phyloP scores from a whole-genome alignment of 2,888 invertebrate genomes.

The Euspilapteryx auroguttella region DNA sequence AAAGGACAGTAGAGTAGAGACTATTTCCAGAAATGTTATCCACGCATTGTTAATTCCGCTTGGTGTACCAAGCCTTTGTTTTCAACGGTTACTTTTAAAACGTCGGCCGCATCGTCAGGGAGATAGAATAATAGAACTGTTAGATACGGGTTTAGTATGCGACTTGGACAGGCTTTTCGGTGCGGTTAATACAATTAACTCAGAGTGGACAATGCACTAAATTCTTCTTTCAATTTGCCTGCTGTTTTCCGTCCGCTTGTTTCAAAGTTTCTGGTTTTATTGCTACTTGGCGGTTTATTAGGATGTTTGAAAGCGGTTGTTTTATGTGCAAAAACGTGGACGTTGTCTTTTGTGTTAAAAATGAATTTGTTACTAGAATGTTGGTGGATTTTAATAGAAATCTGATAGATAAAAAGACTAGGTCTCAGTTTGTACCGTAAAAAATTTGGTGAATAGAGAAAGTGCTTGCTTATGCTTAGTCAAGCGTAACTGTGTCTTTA shows the following conservation, averaged over 20 bases:
- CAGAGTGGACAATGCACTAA: neutral
- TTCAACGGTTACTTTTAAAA: constrained; percentile 10
- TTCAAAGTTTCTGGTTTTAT: constrained; percentile 12
- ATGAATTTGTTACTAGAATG: too few relatives aligned
- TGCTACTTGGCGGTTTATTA: neutral
- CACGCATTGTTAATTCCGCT: constrained; percentile 25
- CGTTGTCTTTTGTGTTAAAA: too few relatives aligned
- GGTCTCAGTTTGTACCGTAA: too few relatives aligned
- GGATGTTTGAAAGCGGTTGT: constrained; percentile 8
- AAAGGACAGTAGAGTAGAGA: constrained; percentile 16
- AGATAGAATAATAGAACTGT: neutral
- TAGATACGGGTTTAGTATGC: neutral
- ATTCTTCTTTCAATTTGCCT: neutral
- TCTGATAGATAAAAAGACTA: too few relatives aligned
- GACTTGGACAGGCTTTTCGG: neutral
- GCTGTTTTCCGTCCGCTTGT: neutral
- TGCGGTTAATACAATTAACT: constrained; percentile 1
- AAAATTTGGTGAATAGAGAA: too few relatives aligned
- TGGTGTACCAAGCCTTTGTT: constrained; percentile 17
- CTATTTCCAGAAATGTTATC: constrained; percentile 19
- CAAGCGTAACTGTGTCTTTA: too few relatives aligned
- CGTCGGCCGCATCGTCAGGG: neutral
- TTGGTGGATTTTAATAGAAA: too few relatives aligned
- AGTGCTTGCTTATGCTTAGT: too few relatives aligned
- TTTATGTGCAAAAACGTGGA: neutral